Evolutionary conservation across 1,140 invertebrate genomes (phyloP).

Genomic region (Harpegnathos saltator): DNA sequence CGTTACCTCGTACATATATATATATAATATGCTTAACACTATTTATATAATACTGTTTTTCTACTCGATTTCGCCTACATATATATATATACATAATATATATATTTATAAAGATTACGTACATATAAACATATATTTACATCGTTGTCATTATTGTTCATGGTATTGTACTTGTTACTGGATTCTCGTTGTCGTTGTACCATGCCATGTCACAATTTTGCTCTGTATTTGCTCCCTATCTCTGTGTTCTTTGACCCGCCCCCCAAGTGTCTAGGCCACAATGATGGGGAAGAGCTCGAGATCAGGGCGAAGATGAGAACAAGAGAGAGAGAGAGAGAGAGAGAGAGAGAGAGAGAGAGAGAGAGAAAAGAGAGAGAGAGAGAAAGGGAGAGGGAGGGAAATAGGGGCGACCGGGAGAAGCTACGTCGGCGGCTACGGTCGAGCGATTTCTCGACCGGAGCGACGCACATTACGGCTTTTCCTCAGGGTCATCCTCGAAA

Average conservation of each 20-base stretch:
- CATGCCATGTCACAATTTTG: conserved; percentile 74
- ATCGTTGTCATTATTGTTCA: conserved; percentile 72
- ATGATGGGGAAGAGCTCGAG: conserved; percentile 63
- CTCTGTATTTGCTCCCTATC: conserved; percentile 68
- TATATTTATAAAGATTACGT: conserved; percentile 65
- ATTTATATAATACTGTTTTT: conserved; percentile 75
- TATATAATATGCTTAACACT: conserved; percentile 73
- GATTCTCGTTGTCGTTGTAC: conserved; percentile 77
- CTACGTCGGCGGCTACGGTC: conserved; percentile 71
- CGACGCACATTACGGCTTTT: neutral
- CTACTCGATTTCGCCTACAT: conserved; percentile 60
- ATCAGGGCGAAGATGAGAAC: conserved; percentile 37
- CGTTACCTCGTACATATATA: conserved; percentile 68
- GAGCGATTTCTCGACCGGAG: conserved; percentile 82
- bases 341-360: neutral
- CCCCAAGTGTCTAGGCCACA: conserved; percentile 81
- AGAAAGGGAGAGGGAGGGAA: neutral
- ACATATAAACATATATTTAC: conserved; percentile 61
- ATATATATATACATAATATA: conserved; percentile 62
- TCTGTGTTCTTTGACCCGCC: conserved; percentile 69
- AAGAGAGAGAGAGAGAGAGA: conserved; percentile 1
- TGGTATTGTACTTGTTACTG: conserved; percentile 80
- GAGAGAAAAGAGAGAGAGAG: neutral
- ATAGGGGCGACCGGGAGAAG: conserved; percentile 1
- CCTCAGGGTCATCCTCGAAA: neutral